These are phyloP conservation scores for Ceratotherium simum DNA, from an alignment of 2,113 vertebrate species.

Conservation along the genomic window DNA sequence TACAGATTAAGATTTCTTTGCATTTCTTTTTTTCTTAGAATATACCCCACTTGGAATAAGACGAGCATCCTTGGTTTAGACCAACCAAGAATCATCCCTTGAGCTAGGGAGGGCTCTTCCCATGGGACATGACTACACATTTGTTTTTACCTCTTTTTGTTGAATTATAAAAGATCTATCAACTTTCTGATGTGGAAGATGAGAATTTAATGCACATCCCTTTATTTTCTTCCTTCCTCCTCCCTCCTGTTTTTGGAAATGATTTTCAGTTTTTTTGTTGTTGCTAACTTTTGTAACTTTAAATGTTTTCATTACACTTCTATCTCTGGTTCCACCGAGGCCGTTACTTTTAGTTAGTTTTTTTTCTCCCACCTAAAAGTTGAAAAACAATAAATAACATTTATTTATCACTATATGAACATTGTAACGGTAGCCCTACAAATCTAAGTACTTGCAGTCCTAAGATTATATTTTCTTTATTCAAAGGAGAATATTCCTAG, in stretches of 20 bases:
- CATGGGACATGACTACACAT: neutral
- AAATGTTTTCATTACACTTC: neutral
- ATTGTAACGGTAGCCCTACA: neutral
- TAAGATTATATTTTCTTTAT: neutral
- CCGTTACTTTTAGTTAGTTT: neutral
- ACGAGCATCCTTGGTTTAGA: neutral
- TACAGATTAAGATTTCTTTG: neutral
- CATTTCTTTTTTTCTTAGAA: neutral
- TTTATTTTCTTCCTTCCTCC: neutral
- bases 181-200: neutral
- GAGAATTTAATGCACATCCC: neutral
- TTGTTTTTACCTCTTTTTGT: neutral
- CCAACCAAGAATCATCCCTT: neutral
- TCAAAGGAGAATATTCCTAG: neutral
- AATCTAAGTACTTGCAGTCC: neutral
- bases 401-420: neutral
- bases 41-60: neutral
- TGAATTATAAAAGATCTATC: neutral
- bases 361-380: neutral
- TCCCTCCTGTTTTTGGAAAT: neutral
- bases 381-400: neutral
- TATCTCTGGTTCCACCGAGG: neutral
- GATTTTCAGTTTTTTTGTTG: neutral
- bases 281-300: neutral
- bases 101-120: neutral